These are phyloP conservation scores for Copidosoma aretas DNA, from an alignment of 2,888 invertebrate genomes.

Conservation along the genomic window DNA sequence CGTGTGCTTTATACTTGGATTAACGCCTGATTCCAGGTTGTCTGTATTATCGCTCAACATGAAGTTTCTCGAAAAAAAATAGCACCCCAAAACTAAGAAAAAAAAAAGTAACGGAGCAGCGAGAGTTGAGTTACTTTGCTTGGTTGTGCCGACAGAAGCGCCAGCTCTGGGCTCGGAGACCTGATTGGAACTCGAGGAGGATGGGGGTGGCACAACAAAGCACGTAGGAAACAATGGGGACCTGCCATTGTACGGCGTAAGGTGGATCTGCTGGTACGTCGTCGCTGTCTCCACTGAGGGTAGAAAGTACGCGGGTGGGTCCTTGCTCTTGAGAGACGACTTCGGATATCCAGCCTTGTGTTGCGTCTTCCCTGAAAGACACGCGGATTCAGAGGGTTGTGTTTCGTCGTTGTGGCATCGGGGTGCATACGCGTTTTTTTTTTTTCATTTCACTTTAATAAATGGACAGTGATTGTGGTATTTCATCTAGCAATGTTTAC, in stretches of 20 bases:
- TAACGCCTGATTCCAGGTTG: too few relatives aligned
- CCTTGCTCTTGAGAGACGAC: not conserved
- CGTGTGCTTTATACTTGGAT: too few relatives aligned
- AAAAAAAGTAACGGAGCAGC: too few relatives aligned
- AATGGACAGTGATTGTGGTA: too few relatives aligned
- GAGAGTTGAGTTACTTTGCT: conserved; percentile 25
- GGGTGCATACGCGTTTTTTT: too few relatives aligned
- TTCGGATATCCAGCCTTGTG: conserved; percentile 15
- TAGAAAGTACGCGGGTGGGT: not conserved
- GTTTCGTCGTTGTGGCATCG: not conserved
- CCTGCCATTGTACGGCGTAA: conserved; percentile 48
- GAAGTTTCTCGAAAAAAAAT: too few relatives aligned
- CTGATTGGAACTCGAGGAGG: conserved; percentile 30
- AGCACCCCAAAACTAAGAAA: too few relatives aligned
- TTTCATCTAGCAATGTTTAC: too few relatives aligned
- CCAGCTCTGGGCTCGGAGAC: conserved; percentile 5
- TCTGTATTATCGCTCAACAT: too few relatives aligned
- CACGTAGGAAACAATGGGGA: conserved; percentile 51
- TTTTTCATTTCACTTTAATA: too few relatives aligned
- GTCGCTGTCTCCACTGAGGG: conserved; percentile 50
- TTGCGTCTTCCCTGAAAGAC: conserved; percentile 23
- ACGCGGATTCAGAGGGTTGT: not conserved
- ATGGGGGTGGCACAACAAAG: conserved; percentile 28
- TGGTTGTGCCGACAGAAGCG: conserved; percentile 14
- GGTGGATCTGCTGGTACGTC: conserved; percentile 53